A percentile compares a stretch with the other conserved stretches of the same genome.
Evolutionary conservation across 1,140 invertebrate genomes (phyloP).

Genomic region (Diorhabda carinulata): DNA sequence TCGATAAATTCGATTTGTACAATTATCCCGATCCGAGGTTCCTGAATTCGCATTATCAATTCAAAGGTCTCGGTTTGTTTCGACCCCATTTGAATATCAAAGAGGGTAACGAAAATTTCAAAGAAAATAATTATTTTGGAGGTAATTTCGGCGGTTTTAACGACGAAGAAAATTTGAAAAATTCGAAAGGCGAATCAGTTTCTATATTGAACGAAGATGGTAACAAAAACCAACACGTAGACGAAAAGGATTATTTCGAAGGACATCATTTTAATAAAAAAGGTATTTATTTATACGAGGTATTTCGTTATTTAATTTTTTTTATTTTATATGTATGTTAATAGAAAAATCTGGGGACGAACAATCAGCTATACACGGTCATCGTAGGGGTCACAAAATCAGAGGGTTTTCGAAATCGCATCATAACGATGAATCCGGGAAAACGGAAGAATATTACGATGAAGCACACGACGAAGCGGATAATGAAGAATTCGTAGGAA

Average conservation of each 20-base stretch:
- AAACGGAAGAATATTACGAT: conserved; percentile 63
- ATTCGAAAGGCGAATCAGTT: conserved; percentile 53
- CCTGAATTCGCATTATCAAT: no score
- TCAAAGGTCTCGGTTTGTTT: no score
- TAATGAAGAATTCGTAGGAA: conserved; percentile 50
- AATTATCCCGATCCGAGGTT: no score
- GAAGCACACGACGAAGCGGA: conserved; percentile 61
- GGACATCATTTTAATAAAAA: conserved; percentile 54
- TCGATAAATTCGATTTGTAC: no score
- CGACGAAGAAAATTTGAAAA: conserved; percentile 50
- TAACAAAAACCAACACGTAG: conserved; percentile 53
- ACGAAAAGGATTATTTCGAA: conserved; percentile 56
- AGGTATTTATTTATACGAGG: conserved; percentile 41
- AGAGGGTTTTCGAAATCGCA: conserved; percentile 62
- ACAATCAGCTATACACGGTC: conserved; percentile 53
- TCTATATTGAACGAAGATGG: conserved; percentile 55
- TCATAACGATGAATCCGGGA: conserved; percentile 63
- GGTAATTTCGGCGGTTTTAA: conserved; percentile 44
- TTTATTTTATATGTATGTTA: neutral
- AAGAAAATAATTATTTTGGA: no score
- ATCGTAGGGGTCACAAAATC: conserved; percentile 62
- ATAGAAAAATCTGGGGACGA: conserved; percentile 50
- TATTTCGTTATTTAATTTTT: conserved; percentile 6
- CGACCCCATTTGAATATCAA: neutral
- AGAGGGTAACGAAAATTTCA: no score